A percentile compares a stretch with the other conserved stretches of the same genome.
These are phyloP conservation scores for Drosophila lacicola DNA, from an alignment of 2,888 invertebrate genomes.

Conservation along the genomic window DNA sequence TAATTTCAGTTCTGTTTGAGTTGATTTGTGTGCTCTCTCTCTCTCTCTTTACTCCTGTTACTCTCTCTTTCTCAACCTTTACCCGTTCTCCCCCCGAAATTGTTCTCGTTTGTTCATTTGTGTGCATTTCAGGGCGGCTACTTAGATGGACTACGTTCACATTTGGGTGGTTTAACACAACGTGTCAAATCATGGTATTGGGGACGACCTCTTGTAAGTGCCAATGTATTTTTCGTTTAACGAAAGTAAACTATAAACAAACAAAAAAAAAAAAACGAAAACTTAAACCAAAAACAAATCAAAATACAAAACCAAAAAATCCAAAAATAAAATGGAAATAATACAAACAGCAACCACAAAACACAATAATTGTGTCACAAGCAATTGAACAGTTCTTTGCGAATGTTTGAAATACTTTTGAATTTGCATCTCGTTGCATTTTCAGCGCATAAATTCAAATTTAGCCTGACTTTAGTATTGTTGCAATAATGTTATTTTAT, in stretches of 20 bases:
- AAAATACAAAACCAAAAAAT: slow-evolving; percentile 41
- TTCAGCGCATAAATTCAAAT: slow-evolving; percentile 52
- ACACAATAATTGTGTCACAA: slow-evolving; percentile 60
- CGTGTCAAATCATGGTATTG: slow-evolving; percentile 99
- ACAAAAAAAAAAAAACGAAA: slow-evolving; percentile 41
- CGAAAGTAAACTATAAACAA: slow-evolving; percentile 58
- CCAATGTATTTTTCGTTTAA: slow-evolving; percentile 85
- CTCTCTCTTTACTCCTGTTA: slow-evolving; percentile 22
- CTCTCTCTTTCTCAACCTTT: slow-evolving; percentile 40
- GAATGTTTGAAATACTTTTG: slow-evolving; percentile 69
- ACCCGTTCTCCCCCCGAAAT: slow-evolving; percentile 72
- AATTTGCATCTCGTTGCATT: slow-evolving; percentile 76
- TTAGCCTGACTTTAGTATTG: slow-evolving; percentile 72
- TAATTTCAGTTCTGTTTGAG: slow-evolving; percentile 34
- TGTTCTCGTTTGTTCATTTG: slow-evolving; percentile 84
- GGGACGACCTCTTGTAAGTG: slow-evolving; percentile 98
- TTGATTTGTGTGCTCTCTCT: slow-evolving; percentile 25
- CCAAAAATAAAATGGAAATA: slow-evolving; percentile 38
- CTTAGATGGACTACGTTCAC: slow-evolving; percentile 96
- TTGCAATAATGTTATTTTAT: slow-evolving; percentile 59
- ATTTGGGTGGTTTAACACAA: slow-evolving; percentile 98
- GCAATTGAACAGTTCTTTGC: slow-evolving; percentile 49
- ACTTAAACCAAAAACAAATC: slow-evolving; percentile 19
- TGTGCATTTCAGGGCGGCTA: slow-evolving; percentile 92
- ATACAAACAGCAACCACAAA: slow-evolving; percentile 58